phyloP scores from a whole-genome alignment of 2,888 invertebrate species.

The Lacanobia oleracea region DNA sequence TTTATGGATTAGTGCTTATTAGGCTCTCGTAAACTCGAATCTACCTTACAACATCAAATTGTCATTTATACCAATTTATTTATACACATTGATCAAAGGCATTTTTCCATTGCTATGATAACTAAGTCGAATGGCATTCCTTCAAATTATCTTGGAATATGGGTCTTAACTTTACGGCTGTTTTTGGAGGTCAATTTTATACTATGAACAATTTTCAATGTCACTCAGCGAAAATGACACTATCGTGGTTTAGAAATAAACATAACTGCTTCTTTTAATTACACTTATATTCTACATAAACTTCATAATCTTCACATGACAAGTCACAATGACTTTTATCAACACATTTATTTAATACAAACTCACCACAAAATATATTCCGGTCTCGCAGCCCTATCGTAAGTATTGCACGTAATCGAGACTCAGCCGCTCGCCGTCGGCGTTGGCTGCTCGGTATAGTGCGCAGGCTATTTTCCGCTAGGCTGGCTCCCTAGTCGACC shows the following conservation, averaged over 20 bases:
- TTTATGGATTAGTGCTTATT: neutral
- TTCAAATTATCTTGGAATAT: neutral
- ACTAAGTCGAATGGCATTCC: too few species aligned
- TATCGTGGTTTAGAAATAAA: too few species aligned
- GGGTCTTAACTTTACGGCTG: too few species aligned
- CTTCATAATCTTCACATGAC: neutral
- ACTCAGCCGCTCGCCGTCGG: conserved; percentile 43
- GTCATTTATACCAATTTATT: too few species aligned
- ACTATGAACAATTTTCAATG: too few species aligned
- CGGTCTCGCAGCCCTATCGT: conserved; percentile 41
- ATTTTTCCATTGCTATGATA: too few species aligned
- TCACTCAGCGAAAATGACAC: too few species aligned
- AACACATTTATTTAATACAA: neutral
- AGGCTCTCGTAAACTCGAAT: too few species aligned
- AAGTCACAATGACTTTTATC: neutral
- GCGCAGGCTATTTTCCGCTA: conserved; percentile 78
- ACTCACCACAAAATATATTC: conserved; percentile 41
- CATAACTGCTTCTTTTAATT: neutral
- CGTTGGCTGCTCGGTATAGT: conserved; percentile 58
- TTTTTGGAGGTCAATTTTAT: too few species aligned
- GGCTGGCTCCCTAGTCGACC: conserved; percentile 68
- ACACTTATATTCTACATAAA: neutral
- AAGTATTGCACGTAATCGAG: conserved; percentile 61
- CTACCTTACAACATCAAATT: too few species aligned
- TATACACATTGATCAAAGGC: too few species aligned